Conservation (phyloP, 2,797 vertebrate genomes). For the Sebastes miniatus region DNA sequence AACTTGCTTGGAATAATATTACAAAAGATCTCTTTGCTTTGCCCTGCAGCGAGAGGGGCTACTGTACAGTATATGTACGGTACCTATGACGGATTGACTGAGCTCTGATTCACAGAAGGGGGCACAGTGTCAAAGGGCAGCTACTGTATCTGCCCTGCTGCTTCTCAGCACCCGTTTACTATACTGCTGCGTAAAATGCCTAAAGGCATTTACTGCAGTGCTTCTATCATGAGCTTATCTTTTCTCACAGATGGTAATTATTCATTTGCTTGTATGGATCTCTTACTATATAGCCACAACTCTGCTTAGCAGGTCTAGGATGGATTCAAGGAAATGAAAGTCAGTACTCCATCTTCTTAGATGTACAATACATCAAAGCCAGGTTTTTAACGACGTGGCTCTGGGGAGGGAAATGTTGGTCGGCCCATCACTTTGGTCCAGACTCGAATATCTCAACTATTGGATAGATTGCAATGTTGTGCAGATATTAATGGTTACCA, state of each 20-base stretch:
- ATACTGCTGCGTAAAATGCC: conserved; percentile 27
- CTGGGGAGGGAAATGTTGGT: neutral
- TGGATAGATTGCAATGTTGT: neutral
- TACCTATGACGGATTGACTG: conserved; percentile 6
- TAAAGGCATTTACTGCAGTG: conserved; percentile 9
- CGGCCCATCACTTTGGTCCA: neutral
- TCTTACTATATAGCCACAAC: conserved; percentile 4
- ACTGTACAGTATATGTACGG: neutral
- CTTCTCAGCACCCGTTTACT: conserved; percentile 15
- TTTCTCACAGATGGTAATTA: conserved; percentile 33
- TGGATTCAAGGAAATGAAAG: conserved; percentile 10
- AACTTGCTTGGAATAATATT: conserved; percentile 63
- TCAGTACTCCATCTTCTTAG: neutral
- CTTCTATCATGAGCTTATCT: conserved; percentile 10
- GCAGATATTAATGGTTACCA: neutral
- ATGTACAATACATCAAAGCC: neutral
- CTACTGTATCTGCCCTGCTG: conserved; percentile 13
- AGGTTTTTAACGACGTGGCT: neutral
- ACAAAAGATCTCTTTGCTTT: conserved; percentile 59
- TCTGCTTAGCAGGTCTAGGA: neutral
- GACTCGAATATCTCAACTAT: neutral
- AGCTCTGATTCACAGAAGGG: conserved; percentile 7
- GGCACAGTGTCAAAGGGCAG: neutral
- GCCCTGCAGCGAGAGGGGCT: conserved; percentile 36
- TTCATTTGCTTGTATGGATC: neutral